Evolutionary conservation across 2,113 vertebrate genomes (phyloP).

Genomic region (Siniperca knerii): DNA sequence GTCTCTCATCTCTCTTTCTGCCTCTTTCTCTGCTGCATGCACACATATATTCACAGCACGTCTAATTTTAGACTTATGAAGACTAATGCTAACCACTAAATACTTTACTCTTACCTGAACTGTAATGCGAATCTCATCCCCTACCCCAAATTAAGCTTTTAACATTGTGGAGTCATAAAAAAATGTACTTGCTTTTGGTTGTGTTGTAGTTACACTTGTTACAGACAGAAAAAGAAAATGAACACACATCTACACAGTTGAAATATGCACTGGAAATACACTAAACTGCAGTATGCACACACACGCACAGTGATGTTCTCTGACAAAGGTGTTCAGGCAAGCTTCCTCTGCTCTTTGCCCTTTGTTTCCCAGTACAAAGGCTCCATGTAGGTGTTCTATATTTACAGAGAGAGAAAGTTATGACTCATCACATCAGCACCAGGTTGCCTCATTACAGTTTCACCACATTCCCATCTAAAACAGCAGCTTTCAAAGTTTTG

Average conservation of each 20-base stretch:
- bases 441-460: constrained; percentile 30
- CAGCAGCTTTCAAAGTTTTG: neutral
- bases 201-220: neutral
- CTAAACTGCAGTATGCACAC: neutral
- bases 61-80: constrained; percentile 11
- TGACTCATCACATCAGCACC: constrained; percentile 57
- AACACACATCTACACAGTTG: neutral
- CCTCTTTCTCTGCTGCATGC: neutral
- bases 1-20: too few relatives aligned
- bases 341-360: constrained; percentile 43
- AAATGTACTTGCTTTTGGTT: neutral
- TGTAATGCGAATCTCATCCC: constrained; percentile 21
- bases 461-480: constrained; percentile 10
- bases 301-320: neutral
- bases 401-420: constrained; percentile 42
- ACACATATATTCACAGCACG: neutral
- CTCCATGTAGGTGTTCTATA: constrained; percentile 50
- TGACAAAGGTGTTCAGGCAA: constrained; percentile 15
- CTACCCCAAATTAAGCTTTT: constrained; percentile 9
- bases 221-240: neutral
- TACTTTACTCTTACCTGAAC: constrained; percentile 23
- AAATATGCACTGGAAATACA: neutral
- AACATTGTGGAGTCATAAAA: neutral
- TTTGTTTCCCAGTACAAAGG: constrained; percentile 47
- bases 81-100: constrained; percentile 15